phyloP scores from a whole-genome alignment of 2,888 invertebrate genomes.

The Dicyrtomina minuta region DNA sequence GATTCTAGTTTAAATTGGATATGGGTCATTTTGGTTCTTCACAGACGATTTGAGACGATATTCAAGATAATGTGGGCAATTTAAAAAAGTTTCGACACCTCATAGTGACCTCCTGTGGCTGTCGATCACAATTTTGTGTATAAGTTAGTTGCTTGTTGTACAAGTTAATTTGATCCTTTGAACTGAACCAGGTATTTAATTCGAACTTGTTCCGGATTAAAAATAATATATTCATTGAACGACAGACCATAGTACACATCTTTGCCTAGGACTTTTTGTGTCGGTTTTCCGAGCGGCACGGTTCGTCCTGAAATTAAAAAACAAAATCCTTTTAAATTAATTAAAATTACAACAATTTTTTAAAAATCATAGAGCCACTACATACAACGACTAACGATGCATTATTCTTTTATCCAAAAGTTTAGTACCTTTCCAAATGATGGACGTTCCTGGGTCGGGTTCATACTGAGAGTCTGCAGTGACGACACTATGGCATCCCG shows the following conservation, averaged over 20 bases:
- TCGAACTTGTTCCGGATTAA: conserved; percentile 45
- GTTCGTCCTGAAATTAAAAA: conserved; percentile 39
- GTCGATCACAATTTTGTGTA: too few relatives aligned
- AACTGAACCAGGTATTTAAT: conserved; percentile 35
- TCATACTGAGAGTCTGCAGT: conserved; percentile 42
- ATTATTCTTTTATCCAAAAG: too few relatives aligned
- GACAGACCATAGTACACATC: conserved; percentile 39
- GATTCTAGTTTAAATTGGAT: too few relatives aligned
- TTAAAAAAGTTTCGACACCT: too few relatives aligned
- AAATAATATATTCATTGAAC: conserved; percentile 52
- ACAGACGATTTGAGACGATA: too few relatives aligned
- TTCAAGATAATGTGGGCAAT: too few relatives aligned
- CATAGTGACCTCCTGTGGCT: too few relatives aligned
- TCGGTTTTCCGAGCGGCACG: conserved; percentile 42
- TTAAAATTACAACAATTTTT: neutral
- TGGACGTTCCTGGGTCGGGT: conserved; percentile 43
- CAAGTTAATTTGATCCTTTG: too few relatives aligned
- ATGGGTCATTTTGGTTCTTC: too few relatives aligned
- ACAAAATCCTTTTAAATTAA: neutral
- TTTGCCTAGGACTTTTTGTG: conserved; percentile 4
- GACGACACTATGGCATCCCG: conserved; percentile 42
- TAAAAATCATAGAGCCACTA: too few relatives aligned
- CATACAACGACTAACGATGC: too few relatives aligned
- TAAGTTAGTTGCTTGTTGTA: too few relatives aligned
- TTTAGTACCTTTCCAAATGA: conserved; percentile 50